Evolutionary conservation across 2,797 vertebrate species (phyloP), one percentile per base, ranked within the genome.

Genomic region (Macropodus opercularis): DNA sequence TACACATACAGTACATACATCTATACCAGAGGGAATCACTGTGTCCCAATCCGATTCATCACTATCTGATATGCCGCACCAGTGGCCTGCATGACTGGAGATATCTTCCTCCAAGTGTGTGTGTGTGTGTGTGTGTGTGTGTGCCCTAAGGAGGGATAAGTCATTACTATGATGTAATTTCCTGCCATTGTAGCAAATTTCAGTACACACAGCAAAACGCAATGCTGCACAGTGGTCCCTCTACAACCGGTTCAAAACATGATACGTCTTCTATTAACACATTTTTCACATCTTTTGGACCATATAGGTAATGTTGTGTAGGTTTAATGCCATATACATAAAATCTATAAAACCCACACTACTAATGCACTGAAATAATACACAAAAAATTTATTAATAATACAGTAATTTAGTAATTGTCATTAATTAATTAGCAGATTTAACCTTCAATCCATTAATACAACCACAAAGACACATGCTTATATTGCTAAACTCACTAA

Each of bases 111-210:
- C 34, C 21, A 50, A 58, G 32, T 69, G 39, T 61, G n/a, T 34
- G 23, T 54, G 53, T 32, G 35, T 44, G 48, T 29, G 12, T 29
- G 4, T 19, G n/a, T 19, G 19, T 47, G 22, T 59, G 40, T 8
- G 38, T 22, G 54, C 46, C 68, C 70, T 31, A 64, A 79, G 69
- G 56, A 77, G 55, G 52, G 46, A 66, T 42, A 63, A 66, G 69
- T 76, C 65, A 80, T 83, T 80, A 69, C 69, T 54, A 74, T 69
- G 63, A 81, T 85, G 80, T 88, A 26, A 87, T 79, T 84, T 90
- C 87, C 87, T 88, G 70, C 73, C 71, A 89, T 82, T 89, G 87
- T 87, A 79, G 68, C 41, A 70, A 21, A 67, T 68, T 78, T 77
- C 46, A 67, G 61, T 24, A 38, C 49, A 72, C 26, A 7, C 60